Percentiles rank a stretch among this genome's conserved stretches.
Conservation (phyloP, 2,888 invertebrate genomes). For the Coenonympha glycerion region DNA sequence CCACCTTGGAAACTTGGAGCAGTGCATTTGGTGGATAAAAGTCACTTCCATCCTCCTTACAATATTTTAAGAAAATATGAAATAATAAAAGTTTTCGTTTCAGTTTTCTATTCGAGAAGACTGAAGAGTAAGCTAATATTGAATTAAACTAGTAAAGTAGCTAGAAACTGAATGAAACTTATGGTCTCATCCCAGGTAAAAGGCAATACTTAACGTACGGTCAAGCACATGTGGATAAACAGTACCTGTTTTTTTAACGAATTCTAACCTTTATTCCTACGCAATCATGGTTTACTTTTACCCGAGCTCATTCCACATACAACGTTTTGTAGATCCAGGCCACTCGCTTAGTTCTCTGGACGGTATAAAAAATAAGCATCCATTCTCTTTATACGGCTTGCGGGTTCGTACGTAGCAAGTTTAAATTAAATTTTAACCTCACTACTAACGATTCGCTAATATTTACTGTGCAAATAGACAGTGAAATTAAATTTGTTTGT, state of each 20-base stretch:
- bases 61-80: too few relatives aligned
- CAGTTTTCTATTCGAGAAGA: not conserved
- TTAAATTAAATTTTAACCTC: slow-evolving; percentile 27
- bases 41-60: too few relatives aligned
- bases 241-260: slow-evolving; percentile 22
- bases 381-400: slow-evolving; percentile 26
- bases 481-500: slow-evolving; percentile 5
- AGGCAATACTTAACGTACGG: slow-evolving; percentile 42
- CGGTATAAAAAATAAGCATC: slow-evolving; percentile 33
- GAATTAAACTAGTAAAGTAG: slow-evolving; percentile 30
- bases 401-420: slow-evolving; percentile 24
- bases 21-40: too few relatives aligned
- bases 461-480: slow-evolving; percentile 12
- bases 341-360: slow-evolving; percentile 29
- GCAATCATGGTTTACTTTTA: slow-evolving; percentile 9
- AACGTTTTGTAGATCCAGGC: slow-evolving; percentile 26
- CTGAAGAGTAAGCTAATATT: slow-evolving; percentile 15
- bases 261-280: slow-evolving; percentile 17
- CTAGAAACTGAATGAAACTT: slow-evolving; percentile 23
- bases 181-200: slow-evolving; percentile 35
- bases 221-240: slow-evolving; percentile 28
- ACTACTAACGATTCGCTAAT: slow-evolving; percentile 19
- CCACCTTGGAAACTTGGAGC: too few relatives aligned
- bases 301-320: slow-evolving; percentile 10
- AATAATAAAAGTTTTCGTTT: too few relatives aligned